Evolutionary conservation across 2,888 invertebrate genomes (phyloP), one percentile per base, ranked within the genome.

Genomic region (Xiphydria camelus): DNA sequence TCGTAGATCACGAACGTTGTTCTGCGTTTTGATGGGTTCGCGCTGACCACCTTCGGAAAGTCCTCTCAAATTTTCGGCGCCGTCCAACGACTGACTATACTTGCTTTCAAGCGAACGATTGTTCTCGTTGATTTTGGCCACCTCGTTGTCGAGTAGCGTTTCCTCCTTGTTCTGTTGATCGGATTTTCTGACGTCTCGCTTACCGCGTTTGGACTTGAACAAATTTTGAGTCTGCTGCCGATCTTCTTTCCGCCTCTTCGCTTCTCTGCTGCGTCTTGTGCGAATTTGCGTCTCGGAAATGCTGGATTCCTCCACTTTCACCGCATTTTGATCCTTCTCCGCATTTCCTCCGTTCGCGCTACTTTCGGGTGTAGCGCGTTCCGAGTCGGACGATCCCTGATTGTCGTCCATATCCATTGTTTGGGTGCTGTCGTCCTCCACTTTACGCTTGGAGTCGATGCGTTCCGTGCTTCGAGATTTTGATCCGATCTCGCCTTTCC

Each of bases 251-350:
- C 69, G 66, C 33, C 57, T 67, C 33, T 70, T 70, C 9, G 53
- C 53, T 18, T 75, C 75, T 17, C 70, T 58, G 17, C 63, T 61
- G 12, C 75, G 61, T 32, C 73, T 53, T 0, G 66, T 65, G 1
- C 75, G 62, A 17, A 53, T 44, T 38, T 61, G 64, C 1, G 53
- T 44, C 12, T 69, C 70, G 7, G 49, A 19, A n/a, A 22, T 21
- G 23, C 42, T 45, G 4, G 63, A 64, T 15, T 49, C 49, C 14
- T 45, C 45, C 29, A 52, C 57, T 65, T 75, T 76, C 65, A 32
- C 79, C 46, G 73, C 68, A 29, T 79, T 78, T 50, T 79, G 79
- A 41, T 67, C 52, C 31, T 79, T 79, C 44, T 73, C 60, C 7
- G 61, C 55, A 41, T 78, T 78, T 48, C 75, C 66, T 52, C 68